Evolutionary conservation across 2,797 vertebrate genomes (phyloP), one percentile per base, ranked within the genome.

Genomic region (Aulostomus chinensis): DNA sequence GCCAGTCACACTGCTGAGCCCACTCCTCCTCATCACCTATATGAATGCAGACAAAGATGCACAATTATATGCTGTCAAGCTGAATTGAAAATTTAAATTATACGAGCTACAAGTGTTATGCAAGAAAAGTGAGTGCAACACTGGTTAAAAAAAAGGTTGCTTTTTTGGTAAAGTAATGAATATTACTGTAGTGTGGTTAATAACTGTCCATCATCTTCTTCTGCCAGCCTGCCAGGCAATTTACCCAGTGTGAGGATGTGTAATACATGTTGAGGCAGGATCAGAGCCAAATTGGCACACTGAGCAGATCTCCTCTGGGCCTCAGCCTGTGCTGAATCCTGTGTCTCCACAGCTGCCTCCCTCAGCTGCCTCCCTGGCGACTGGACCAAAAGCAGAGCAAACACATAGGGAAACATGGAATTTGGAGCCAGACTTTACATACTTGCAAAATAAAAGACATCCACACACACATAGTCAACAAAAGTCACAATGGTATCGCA

Each of bases 1-100:
- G 52, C 79, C 93, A 90, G 34, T 73, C 55, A 2, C 74, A 73
- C 73, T 94, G 91, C 73, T 83, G 88, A 30, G 93, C 87, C 88
- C 89, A 90, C 75, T 96, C 94, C 1, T 91, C 83, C 52, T 81
- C 87, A 13, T 95, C 92, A 30, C 73, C 94, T 97, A 34, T 0
- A 70, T 12, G 52, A 10, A 52, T 20, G 61, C 17, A 71, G 31
- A 72, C 14, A 37, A 15, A 58, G 24, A 73, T 3, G 25, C 24
- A 76, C 40, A 43, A 22, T 31, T 3, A 31, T 7, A 42, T 9
- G 36, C 28, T 64, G 47, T 37, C 46, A 57, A 59, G 13, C 24
- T 18, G 32, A 54, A 79, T 7, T 25, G 24, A 25, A 25, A 2
- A n/a, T n/a, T n/a, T n/a, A n/a, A n/a, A n/a, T n/a, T n/a, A n/a